Base-by-base conservation (phyloP, 2,888 invertebrate species). In the Trichogramma dendrolimi region DNA sequence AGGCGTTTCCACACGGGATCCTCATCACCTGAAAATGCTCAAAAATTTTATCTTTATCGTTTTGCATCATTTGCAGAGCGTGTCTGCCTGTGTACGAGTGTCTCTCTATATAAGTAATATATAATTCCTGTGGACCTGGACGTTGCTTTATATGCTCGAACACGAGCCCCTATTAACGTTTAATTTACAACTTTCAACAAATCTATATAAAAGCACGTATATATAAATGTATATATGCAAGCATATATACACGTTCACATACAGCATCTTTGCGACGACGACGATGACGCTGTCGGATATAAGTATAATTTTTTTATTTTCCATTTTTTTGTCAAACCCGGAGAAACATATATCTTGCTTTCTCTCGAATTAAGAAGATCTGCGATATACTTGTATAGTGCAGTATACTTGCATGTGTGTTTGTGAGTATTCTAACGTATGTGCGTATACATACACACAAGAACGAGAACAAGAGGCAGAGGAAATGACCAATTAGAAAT, bases 131-230 rank as follows among this genome's bases (percentile, higher is more conserved):
- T 27, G 27, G 27, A 27, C 27, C 3, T 27, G 27, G 27, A 27
- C 27, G 27, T 27, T 27, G 27, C 74, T 77, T 74, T 77, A 78
- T 78, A 76, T 73, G 71, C 73, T 68, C 68, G 69, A 73, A 77
- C 76, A 75, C 71, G 72, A 72, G 70, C 69, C 70, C 68, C 76
- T 77, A 78, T 78, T 78, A 78, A 77, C 76, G 73, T 77, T 77
- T 78, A 77, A 78, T 78, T 78, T 78, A 78, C 77, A 75, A 73
- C 77, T 75, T 75, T 78, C 75, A 74, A 77, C 74, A 71, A 77
- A 77, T 78, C 76, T 77, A 76, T 78, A 77, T 46, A 46, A 46
- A 65, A 65, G 62, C 48, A 11, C 27, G 11, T 14, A 48, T 14
- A 27, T 27, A 27, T 27, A 27, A 27, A 27, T 27, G 27, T 27